phyloP scores from a whole-genome alignment of 2,888 invertebrate species.

The Torymus texanus region DNA sequence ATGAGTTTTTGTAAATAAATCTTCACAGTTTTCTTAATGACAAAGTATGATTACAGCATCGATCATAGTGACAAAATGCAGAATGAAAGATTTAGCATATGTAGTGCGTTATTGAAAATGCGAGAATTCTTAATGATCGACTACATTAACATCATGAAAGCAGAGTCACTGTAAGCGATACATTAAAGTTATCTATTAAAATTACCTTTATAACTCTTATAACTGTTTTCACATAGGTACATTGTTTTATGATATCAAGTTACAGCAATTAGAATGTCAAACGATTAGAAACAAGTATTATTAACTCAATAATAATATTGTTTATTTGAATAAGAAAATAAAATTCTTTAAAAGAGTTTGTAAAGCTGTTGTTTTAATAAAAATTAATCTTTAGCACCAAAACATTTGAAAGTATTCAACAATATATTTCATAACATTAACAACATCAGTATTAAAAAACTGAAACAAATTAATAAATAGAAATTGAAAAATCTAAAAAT shows the following conservation, averaged over 20 bases:
- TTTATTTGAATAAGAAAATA: conserved; percentile 12
- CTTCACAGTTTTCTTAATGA: conserved; percentile 62
- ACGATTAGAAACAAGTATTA: background rate
- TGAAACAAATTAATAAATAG: too few relatives aligned
- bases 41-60: conserved; percentile 58
- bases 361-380: conserved; percentile 7
- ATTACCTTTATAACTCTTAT: conserved; percentile 54
- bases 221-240: conserved; percentile 55
- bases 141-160: conserved; percentile 56
- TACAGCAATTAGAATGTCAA: conserved; percentile 46
- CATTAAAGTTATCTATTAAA: conserved; percentile 55
- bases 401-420: too few relatives aligned
- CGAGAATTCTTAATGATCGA: conserved; percentile 52
- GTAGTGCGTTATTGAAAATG: conserved; percentile 53
- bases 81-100: conserved; percentile 55
- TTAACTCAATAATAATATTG: conserved; percentile 1
- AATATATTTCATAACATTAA: too few relatives aligned
- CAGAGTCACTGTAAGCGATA: conserved; percentile 56
- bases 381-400: background rate
- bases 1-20: conserved; percentile 67
- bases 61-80: conserved; percentile 56
- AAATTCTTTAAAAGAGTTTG: conserved; percentile 17
- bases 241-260: conserved; percentile 53
- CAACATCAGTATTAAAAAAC: too few relatives aligned
- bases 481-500: too few relatives aligned